These are phyloP conservation scores for Thymelicus sylvestris DNA, from an alignment of 2,888 invertebrate species.

Conservation along the genomic window DNA sequence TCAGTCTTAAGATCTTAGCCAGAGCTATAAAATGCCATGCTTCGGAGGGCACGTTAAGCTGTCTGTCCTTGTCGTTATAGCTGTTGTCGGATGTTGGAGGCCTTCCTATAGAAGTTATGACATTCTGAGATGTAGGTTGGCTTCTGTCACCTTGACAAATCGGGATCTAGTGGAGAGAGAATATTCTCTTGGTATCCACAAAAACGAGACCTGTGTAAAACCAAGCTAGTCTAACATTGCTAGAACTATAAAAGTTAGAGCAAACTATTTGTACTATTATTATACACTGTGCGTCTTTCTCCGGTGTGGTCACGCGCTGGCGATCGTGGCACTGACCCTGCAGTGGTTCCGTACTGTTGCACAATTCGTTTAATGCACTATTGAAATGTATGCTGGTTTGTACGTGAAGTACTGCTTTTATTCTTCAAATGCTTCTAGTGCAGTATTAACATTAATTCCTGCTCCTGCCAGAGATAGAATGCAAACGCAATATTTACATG, in stretches of 20 bases:
- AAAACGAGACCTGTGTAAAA: no score
- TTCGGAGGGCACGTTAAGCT: no score
- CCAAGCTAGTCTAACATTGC: neutral
- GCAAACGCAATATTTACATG: constrained; percentile 10
- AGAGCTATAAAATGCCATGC: no score
- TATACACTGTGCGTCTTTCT: constrained; percentile 32
- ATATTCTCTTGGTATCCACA: no score
- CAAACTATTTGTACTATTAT: constrained; percentile 5
- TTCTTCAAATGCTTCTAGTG: constrained; percentile 10
- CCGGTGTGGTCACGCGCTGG: constrained; percentile 57
- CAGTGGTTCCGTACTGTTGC: constrained; percentile 65
- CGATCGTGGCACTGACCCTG: constrained; percentile 73
- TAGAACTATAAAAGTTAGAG: neutral
- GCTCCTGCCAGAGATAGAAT: constrained; percentile 7
- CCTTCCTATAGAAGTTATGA: no score
- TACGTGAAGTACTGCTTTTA: constrained; percentile 16
- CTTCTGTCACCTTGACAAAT: no score
- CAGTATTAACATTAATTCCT: constrained; percentile 1
- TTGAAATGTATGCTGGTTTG: constrained; percentile 44
- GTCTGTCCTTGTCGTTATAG: no score
- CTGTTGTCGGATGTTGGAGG: no score
- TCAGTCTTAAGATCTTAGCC: no score
- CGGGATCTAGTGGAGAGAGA: no score
- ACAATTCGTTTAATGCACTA: constrained; percentile 55
- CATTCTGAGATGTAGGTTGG: no score